These are phyloP conservation scores for Eudorcas thomsonii DNA, from an alignment of 2,113 vertebrate species.

Conservation along the genomic window DNA sequence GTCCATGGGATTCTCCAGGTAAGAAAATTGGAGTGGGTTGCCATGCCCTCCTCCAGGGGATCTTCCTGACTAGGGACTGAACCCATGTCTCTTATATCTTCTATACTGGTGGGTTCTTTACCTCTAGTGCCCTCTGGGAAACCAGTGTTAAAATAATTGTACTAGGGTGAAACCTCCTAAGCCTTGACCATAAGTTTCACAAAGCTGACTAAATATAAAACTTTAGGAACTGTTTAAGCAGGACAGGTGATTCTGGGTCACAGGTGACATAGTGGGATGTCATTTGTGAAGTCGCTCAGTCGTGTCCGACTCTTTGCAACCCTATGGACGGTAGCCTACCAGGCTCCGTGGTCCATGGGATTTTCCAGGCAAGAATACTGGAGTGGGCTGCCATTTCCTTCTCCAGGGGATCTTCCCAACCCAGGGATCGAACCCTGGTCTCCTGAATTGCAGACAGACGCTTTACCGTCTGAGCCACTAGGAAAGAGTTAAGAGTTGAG, in stretches of 20 bases:
- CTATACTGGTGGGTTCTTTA: background rate
- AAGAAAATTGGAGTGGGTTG: background rate
- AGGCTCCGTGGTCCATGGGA: too few relatives aligned
- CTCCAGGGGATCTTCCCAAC: too few relatives aligned
- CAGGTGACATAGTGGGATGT: background rate
- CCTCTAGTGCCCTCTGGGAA: background rate
- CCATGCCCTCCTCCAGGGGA: background rate
- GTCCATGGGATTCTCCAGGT: background rate
- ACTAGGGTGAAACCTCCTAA: conserved; percentile 2
- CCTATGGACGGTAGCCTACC: too few relatives aligned
- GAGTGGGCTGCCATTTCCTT: too few relatives aligned
- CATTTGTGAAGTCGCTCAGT: too few relatives aligned
- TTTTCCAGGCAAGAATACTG: too few relatives aligned
- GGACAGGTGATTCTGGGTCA: background rate
- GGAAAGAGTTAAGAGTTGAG: too few relatives aligned
- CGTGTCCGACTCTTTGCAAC: too few relatives aligned
- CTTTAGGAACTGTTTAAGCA: background rate
- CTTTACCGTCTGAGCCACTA: too few relatives aligned
- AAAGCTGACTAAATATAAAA: background rate
- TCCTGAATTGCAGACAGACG: too few relatives aligned
- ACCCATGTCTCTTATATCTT: background rate
- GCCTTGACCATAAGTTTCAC: background rate
- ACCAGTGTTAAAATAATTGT: conserved; percentile 24
- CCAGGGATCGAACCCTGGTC: too few relatives aligned
- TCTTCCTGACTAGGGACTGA: background rate